Evolutionary conservation across 2,888 invertebrate species (phyloP).

Genomic region (Thecocarcelia acutangulata): DNA sequence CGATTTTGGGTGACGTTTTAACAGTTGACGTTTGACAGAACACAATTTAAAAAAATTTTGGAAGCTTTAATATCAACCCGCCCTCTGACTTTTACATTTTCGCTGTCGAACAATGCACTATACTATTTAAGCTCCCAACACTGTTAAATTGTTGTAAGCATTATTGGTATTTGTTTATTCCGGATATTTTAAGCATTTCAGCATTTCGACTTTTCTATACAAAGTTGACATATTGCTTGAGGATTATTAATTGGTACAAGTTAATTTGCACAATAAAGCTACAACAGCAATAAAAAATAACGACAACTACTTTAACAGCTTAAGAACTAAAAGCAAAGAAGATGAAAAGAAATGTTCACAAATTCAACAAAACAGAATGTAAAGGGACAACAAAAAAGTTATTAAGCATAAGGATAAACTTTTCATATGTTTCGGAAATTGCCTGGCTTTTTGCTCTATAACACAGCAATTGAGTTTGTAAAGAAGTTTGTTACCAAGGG

Average conservation of each 20-base stretch:
- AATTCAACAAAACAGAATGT: conserved; percentile 25
- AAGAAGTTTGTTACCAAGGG: conserved; percentile 7
- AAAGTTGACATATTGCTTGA: conserved; percentile 79
- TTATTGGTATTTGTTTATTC: conserved; percentile 55
- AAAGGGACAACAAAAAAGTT: conserved; percentile 43
- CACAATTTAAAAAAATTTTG: too few relatives aligned
- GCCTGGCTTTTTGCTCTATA: conserved; percentile 42
- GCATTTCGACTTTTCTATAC: conserved; percentile 60
- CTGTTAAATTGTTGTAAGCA: neutral
- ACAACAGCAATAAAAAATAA: conserved; percentile 55
- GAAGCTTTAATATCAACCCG: too few relatives aligned
- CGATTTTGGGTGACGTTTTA: too few relatives aligned
- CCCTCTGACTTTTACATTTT: too few relatives aligned
- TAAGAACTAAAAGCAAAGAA: conserved; percentile 60
- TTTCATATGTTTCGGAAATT: conserved; percentile 71
- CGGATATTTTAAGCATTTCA: conserved; percentile 52
- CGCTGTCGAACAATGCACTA: too few relatives aligned
- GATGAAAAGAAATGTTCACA: conserved; percentile 57
- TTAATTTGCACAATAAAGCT: conserved; percentile 78
- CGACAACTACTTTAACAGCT: conserved; percentile 67
- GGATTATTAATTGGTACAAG: conserved; percentile 81
- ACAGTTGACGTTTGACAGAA: too few relatives aligned
- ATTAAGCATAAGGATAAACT: conserved; percentile 70
- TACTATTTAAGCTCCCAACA: conserved; percentile 7
- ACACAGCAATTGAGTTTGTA: conserved; percentile 3